phyloP scores from a whole-genome alignment of 2,888 invertebrate genomes.

The Amblyteles armatorius region DNA sequence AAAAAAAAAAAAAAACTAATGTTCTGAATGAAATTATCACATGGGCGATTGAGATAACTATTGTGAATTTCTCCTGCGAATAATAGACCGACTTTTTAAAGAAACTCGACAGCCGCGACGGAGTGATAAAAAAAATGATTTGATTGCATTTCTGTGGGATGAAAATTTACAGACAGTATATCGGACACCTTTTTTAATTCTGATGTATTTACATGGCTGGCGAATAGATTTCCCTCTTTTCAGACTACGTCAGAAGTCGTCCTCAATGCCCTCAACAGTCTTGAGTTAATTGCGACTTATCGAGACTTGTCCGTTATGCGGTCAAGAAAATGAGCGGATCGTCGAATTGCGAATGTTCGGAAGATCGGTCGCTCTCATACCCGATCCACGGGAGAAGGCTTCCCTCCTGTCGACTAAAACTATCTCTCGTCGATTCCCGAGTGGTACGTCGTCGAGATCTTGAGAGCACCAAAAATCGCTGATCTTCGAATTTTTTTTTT shows the following conservation, averaged over 20 bases:
- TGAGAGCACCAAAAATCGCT: slow-evolving; percentile 14
- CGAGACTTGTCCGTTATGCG: not conserved
- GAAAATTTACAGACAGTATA: not conserved
- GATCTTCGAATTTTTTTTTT: not conserved
- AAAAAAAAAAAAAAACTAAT: not conserved
- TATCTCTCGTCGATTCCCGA: slow-evolving; percentile 4
- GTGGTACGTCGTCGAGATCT: slow-evolving; percentile 13
- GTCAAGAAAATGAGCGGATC: slow-evolving; percentile 5
- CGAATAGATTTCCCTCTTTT: slow-evolving; percentile 24
- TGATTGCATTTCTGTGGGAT: not conserved
- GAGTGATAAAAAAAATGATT: not conserved
- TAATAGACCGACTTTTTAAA: not conserved
- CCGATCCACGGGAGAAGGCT: not conserved
- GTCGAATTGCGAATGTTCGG: not conserved
- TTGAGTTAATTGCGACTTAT: slow-evolving; percentile 4
- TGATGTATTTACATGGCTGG: slow-evolving; percentile 10
- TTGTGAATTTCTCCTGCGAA: not conserved
- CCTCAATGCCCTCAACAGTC: slow-evolving; percentile 14
- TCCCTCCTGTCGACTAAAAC: not conserved
- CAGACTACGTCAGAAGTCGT: slow-evolving; percentile 7
- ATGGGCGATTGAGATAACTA: not conserved
- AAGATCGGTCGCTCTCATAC: not conserved
- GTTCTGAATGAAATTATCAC: not conserved
- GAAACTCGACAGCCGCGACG: not conserved
- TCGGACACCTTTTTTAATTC: not conserved